A percentile compares a stretch with the other conserved stretches of the same genome.
Conservation (phyloP, 2,797 vertebrate genomes). For the Sparus aurata region DNA sequence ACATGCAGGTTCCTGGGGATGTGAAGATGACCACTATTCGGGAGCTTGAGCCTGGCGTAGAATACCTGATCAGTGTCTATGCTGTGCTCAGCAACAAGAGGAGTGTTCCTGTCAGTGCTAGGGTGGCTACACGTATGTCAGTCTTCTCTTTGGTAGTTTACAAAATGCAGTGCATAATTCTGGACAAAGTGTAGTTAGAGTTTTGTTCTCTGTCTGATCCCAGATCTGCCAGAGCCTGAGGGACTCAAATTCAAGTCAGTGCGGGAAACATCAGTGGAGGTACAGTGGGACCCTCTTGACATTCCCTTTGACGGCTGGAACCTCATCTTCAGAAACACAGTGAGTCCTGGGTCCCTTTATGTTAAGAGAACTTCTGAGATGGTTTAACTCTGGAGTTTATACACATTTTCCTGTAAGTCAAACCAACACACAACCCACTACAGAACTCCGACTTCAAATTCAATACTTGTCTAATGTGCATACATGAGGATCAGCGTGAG, state of each 20-base stretch:
- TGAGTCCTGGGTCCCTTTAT: slow-evolving; percentile 75
- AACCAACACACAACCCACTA: slow-evolving; percentile 48
- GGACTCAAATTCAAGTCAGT: slow-evolving; percentile 97
- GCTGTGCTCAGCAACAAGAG: slow-evolving; percentile 95
- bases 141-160: neutral
- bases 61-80: slow-evolving; percentile 97
- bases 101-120: slow-evolving; percentile 95
- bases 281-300: slow-evolving; percentile 97
- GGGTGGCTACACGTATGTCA: slow-evolving; percentile 94
- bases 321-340: slow-evolving; percentile 94
- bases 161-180: neutral
- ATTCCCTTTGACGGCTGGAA: slow-evolving; percentile 97
- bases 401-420: slow-evolving; percentile 48
- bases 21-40: slow-evolving; percentile 89
- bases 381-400: slow-evolving; percentile 34
- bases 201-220: slow-evolving; percentile 24
- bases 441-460: slow-evolving; percentile 42
- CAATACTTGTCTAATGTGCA: slow-evolving; percentile 48
- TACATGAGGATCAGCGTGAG: slow-evolving; percentile 38
- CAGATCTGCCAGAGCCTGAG: slow-evolving; percentile 96
- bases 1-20: slow-evolving; percentile 93
- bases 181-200: neutral
- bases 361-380: slow-evolving; percentile 21
- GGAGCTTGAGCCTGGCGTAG: slow-evolving; percentile 95
- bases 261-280: slow-evolving; percentile 94